Base-by-base conservation (phyloP, 2,888 invertebrate genomes). In the Zaprionus lineosus region DNA sequence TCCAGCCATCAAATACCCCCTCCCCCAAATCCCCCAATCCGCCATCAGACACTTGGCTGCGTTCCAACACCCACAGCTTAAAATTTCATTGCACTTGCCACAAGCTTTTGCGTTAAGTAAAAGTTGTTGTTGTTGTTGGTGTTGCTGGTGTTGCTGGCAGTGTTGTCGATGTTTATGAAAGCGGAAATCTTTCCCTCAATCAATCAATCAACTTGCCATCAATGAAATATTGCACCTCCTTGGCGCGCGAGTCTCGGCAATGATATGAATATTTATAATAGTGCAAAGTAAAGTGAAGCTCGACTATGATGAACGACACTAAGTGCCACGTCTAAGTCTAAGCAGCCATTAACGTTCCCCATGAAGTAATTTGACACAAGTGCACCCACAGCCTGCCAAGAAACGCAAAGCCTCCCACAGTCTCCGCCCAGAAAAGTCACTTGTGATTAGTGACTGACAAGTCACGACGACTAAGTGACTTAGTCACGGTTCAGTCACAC, bases 161-260 rank as follows among this genome's bases (percentile, higher is more conserved):
- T n/a, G n/a, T n/a, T 46, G 47, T 1, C 26, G 51, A 40, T 63
- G 82, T 69, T 78, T 75, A 78, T 75, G 82, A 78, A 78, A 82
- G 78, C 78, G 78, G 82, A 78, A 78, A 78, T 78, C 73, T 78
- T 82, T 70, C 78, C 61, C 73, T 31, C 29, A 29, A 29, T 29
- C 64, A 67, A 78, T 78, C 78, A 82, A 82, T 78, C 78, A 78
- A 62, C 48, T 29, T 61, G 60, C 57, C 55, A 44, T 33, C 52
- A 43, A 34, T 40, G 39, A 50, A 58, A 47, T 36, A 46, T 48
- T 55, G 55, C 61, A 64, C 47, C 36, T 21, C 37, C 19, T 44
- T 51, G 29, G 41, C n/a, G n/a, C n/a, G n/a, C n/a, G n/a, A n/a
- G n/a, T n/a, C n/a, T n/a, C n/a, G n/a, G n/a, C n/a, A n/a, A n/a